Percentiles rank a stretch among this genome's conserved stretches.
Evolutionary conservation across 2,113 vertebrate species (phyloP).

Genomic region (Chauna torquata): DNA sequence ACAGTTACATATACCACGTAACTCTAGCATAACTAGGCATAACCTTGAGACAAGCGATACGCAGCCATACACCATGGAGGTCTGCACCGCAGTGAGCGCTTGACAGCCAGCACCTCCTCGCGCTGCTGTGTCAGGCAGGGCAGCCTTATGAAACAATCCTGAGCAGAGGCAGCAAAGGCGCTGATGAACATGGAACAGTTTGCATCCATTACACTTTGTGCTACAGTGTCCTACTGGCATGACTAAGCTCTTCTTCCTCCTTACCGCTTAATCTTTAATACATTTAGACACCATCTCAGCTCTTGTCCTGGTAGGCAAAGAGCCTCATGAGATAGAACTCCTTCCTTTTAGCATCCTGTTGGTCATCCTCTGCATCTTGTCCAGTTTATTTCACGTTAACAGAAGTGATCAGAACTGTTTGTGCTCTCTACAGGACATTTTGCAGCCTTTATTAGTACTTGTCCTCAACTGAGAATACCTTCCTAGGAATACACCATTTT

Average conservation of each 20-base stretch:
- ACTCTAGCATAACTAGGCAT: not conserved
- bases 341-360: not conserved
- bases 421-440: not conserved
- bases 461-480: not conserved
- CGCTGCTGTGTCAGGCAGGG: accelerated
- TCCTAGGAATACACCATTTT: accelerated
- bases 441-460: not conserved
- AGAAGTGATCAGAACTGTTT: not conserved
- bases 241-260: not conserved
- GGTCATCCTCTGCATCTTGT: not conserved
- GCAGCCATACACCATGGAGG: not conserved
- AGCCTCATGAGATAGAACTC: not conserved
- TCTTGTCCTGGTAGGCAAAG: not conserved
- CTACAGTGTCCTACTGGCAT: not conserved
- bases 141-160: not conserved
- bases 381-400: not conserved
- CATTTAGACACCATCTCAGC: not conserved
- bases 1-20: not conserved
- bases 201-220: not conserved
- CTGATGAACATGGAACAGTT: too few relatives aligned
- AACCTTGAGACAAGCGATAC: not conserved
- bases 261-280: not conserved
- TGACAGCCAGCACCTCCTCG: not conserved
- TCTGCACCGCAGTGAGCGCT: not conserved
- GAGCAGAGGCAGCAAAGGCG: not conserved